phyloP scores from a whole-genome alignment of 2,113 vertebrate genomes.

The Lasiurus cinereus region DNA sequence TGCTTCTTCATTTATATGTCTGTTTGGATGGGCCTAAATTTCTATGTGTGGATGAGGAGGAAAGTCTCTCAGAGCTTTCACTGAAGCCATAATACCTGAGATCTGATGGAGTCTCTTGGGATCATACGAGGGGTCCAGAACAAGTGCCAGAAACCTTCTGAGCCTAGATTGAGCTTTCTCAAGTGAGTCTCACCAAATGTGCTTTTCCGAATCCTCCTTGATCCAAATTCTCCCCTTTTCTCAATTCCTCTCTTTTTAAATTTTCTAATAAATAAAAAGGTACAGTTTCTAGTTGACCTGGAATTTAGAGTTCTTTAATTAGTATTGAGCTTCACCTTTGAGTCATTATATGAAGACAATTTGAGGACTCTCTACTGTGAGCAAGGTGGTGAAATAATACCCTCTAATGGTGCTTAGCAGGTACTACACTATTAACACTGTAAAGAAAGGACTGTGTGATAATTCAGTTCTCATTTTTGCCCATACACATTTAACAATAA shows the following conservation, averaged over 20 bases:
- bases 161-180: background rate
- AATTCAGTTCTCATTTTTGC: slow-evolving; percentile 8
- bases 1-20: background rate
- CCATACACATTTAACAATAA: background rate
- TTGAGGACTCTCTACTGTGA: background rate
- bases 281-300: background rate
- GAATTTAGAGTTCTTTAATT: background rate
- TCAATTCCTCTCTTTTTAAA: background rate
- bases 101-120: background rate
- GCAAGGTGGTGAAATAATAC: background rate
- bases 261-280: background rate
- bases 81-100: background rate
- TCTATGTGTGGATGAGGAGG: background rate
- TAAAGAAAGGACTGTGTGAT: background rate
- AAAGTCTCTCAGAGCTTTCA: background rate
- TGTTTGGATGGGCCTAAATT: background rate
- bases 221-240: background rate
- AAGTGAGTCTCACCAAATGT: background rate
- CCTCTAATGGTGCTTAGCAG: background rate
- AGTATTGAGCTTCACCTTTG: background rate
- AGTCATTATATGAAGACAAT: background rate
- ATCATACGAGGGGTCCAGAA: background rate
- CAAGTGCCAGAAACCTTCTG: background rate
- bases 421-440: background rate
- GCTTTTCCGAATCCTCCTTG: background rate